These are phyloP conservation scores for Varroa destructor DNA, from an alignment of 1,140 invertebrate genomes.

Conservation along the genomic window DNA sequence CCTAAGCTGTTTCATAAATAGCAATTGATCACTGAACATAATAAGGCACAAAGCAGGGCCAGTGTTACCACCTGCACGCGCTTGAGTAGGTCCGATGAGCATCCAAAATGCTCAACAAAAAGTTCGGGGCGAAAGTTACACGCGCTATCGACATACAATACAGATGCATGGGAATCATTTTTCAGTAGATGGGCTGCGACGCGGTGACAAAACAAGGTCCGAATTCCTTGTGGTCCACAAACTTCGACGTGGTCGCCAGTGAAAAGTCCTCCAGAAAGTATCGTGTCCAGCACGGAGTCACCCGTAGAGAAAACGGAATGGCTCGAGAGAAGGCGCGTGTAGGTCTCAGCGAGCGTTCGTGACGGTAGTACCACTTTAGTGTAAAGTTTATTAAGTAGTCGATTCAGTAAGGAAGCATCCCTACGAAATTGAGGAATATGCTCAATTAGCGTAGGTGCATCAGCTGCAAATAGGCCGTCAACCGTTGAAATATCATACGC, in stretches of 20 bases:
- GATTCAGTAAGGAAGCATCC: neutral
- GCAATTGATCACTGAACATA: no score
- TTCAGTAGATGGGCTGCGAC: neutral
- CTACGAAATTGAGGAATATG: no score
- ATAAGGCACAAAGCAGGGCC: neutral
- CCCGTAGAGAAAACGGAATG: slow-evolving; percentile 8
- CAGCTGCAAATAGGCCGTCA: neutral
- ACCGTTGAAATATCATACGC: neutral
- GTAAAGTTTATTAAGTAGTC: slow-evolving; percentile 9
- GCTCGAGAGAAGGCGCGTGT: neutral
- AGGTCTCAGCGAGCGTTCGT: neutral
- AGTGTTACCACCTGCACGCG: neutral
- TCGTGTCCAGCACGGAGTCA: neutral
- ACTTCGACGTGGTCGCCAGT: slow-evolving; percentile 15
- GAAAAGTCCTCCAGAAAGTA: neutral
- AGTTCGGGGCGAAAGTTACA: neutral
- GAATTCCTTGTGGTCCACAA: neutral
- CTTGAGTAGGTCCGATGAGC: neutral
- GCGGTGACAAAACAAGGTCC: neutral
- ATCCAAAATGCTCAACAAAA: neutral
- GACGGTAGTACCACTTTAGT: neutral
- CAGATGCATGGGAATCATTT: neutral
- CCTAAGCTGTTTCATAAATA: no score
- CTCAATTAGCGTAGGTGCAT: no score
- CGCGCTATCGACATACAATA: slow-evolving; percentile 4